Percentiles rank a stretch among this genome's conserved stretches.
Conservation (phyloP, 2,113 vertebrate species). For the Sula dactylatra region DNA sequence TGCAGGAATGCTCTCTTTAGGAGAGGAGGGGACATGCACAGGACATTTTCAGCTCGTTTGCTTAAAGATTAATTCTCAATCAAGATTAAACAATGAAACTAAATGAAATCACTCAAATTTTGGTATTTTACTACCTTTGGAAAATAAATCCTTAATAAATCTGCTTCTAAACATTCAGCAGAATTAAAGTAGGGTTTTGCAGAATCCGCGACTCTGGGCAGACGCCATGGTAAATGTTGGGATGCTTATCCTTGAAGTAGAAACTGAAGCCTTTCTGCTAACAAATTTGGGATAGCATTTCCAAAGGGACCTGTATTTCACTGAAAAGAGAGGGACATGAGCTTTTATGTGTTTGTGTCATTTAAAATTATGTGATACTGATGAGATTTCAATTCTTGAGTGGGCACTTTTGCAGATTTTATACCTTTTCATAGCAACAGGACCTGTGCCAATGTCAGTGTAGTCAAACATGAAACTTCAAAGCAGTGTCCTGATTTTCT, state of each 20-base stretch:
- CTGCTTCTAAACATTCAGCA: background rate
- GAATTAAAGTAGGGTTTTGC: background rate
- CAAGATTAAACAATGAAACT: background rate
- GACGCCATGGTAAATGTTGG: rapidly evolving
- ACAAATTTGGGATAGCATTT: background rate
- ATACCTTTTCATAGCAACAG: background rate
- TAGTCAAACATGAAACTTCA: background rate
- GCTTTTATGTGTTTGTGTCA: background rate
- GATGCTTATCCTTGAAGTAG: background rate
- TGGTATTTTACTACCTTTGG: background rate
- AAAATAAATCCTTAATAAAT: background rate
- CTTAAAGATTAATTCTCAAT: background rate
- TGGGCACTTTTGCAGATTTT: background rate
- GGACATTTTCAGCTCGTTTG: background rate
- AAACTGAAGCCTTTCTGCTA: background rate
- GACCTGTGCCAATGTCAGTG: background rate
- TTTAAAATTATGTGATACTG: background rate
- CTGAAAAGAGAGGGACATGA: background rate
- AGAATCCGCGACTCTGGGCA: background rate
- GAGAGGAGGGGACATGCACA: background rate
- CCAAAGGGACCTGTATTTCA: background rate
- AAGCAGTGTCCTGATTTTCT: background rate
- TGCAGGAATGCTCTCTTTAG: background rate
- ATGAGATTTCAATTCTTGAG: background rate
- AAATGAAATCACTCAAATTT: background rate